Base-by-base conservation (phyloP, 2,113 vertebrate species). In the Lophius piscatorius region DNA sequence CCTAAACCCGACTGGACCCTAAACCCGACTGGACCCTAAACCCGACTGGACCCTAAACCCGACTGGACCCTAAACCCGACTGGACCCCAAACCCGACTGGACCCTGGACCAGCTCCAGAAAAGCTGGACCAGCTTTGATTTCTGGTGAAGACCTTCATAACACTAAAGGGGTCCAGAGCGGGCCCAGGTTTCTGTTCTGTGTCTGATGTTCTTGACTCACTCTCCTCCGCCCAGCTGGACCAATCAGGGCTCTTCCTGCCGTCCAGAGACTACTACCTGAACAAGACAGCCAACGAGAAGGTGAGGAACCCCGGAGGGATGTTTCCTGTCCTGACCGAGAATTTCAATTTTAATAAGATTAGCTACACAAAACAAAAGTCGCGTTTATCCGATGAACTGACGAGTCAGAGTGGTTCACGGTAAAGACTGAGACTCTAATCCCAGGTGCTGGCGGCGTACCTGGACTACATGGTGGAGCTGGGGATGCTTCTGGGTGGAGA, bases 381-480 rank as follows among this genome's bases (percentile, higher is more conserved):
- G n/a, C n/a, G n/a, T n/a, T n/a, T n/a, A n/a, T n/a, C n/a, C n/a
- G n/a, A n/a, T n/a, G n/a, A n/a, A n/a, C n/a, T n/a, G n/a, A n/a
- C n/a, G n/a, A n/a, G n/a, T n/a, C n/a, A n/a, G n/a, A n/a, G n/a
- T n/a, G n/a, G n/a, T n/a, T n/a, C n/a, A n/a, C n/a, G n/a, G n/a
- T n/a, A n/a, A n/a, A n/a, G n/a, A 31, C 5, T 9, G 29, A 31
- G 29, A 10, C 29, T 8, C 11, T 10, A 8, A 8, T 9, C 5
- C n/a, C 69, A 83, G 80, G 97, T 99, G 29, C 82, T 99, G 59
- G 83, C 88, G 28, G 95, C 95, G 0, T 99, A 98, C 81, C 88
- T 98, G 87, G 93, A 96, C 56, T 99, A 99, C 88, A 98, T 99
- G 96, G 94, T 96, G 76, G 95, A 98, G 82, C 85, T 99, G 84